Conservation (phyloP, 2,113 vertebrate genomes). For the Clupea harengus region DNA sequence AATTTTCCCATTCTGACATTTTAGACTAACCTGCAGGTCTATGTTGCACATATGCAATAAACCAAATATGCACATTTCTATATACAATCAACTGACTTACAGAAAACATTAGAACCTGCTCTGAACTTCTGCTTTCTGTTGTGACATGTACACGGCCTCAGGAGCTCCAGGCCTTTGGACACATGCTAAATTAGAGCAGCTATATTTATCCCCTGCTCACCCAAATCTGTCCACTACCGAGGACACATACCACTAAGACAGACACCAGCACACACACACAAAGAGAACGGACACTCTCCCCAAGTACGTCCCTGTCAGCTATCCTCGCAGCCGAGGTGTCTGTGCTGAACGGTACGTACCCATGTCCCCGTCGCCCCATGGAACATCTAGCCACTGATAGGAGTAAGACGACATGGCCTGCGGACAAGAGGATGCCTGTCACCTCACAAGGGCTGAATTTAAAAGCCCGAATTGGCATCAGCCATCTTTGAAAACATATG, state of each 20-base stretch:
- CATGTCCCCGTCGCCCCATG: slow-evolving; percentile 92
- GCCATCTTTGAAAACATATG: slow-evolving; percentile 12
- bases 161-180: no score
- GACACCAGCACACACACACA: background rate
- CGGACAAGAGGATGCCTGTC: slow-evolving; percentile 52
- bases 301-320: background rate
- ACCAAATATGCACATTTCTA: no score
- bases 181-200: background rate
- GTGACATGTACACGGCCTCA: no score
- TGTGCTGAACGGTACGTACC: slow-evolving; percentile 68
- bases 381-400: slow-evolving; percentile 82
- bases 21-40: no score
- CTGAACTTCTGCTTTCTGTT: no score
- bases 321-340: slow-evolving; percentile 10
- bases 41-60: no score
- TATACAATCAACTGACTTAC: no score
- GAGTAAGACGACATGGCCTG: slow-evolving; percentile 75
- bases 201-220: slow-evolving; percentile 4
- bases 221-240: background rate
- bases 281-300: background rate
- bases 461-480: slow-evolving; percentile 61
- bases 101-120: no score
- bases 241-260: slow-evolving; percentile 3
- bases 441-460: slow-evolving; percentile 49
- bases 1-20: no score